Base-by-base conservation (phyloP, 2,113 vertebrate species). In the Oenanthe melanoleuca region DNA sequence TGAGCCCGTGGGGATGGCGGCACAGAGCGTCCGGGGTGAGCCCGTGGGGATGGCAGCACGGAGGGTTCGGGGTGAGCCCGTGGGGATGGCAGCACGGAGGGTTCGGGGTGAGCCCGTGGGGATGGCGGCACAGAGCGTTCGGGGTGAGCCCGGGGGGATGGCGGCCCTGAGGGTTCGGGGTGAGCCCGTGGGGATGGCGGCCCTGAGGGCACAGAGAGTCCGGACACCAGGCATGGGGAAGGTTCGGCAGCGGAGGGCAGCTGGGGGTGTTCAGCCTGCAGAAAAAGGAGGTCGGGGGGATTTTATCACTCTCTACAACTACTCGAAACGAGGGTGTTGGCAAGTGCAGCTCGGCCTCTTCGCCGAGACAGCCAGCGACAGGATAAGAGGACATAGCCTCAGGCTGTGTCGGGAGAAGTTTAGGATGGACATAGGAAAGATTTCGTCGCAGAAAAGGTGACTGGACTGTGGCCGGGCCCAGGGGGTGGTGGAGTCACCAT, bases 121-220 rank as follows among this genome's bases (percentile, higher is more conserved):
- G n/a, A n/a, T n/a, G n/a, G n/a, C n/a, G n/a, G n/a, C n/a, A n/a
- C n/a, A n/a, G n/a, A n/a, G n/a, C n/a, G n/a, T n/a, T n/a, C n/a
- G n/a, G n/a, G n/a, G n/a, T n/a, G n/a, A n/a, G n/a, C n/a, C n/a
- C n/a, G n/a, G n/a, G n/a, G n/a, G n/a, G n/a, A n/a, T n/a, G n/a
- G n/a, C n/a, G n/a, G n/a, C n/a, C n/a, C n/a, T n/a, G n/a, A n/a
- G n/a, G 82, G 49, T 13, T 60, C 61, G 53, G 56, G 93, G 86
- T 86, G 79, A 86, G 82, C 42, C 23, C 31, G 4, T 37, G 31
- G 5, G 12, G 4, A 5, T 5, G 29, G 9, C 1, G 8, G 52
- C 20, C 29, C 31, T 10, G 19, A 7, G 34, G 11, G 50, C 29
- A 7, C n/a, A 0, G 50, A 6, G 47, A 12, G 23, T 1, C 5